Evolutionary conservation across 2,113 vertebrate species (phyloP).

Genomic region (Forbesichthys agassizii): DNA sequence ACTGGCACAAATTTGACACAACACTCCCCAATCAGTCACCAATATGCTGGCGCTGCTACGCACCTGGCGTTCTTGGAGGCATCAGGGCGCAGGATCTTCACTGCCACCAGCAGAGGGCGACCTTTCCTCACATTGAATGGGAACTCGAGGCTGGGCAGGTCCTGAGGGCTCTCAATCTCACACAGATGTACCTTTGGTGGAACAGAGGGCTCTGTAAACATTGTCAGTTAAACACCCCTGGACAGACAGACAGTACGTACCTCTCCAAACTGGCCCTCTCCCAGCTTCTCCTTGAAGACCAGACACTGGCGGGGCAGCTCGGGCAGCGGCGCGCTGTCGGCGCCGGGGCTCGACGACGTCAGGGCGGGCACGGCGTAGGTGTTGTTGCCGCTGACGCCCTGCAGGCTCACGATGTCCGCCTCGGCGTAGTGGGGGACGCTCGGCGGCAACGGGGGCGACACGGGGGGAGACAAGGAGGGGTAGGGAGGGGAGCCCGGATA

Average conservation of each 20-base stretch:
- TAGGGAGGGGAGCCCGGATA: conserved; percentile 79
- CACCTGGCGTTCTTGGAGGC: conserved; percentile 94
- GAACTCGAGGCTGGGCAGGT: conserved; percentile 83
- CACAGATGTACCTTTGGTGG: conserved; percentile 86
- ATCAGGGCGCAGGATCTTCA: conserved; percentile 89
- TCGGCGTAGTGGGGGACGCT: conserved; percentile 93
- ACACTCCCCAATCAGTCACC: neutral
- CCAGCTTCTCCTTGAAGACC: conserved; percentile 91
- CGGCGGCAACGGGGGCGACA: conserved; percentile 74
- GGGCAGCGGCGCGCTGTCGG: conserved; percentile 81
- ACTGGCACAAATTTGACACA: neutral
- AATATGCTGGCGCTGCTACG: neutral
- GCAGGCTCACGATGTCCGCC: conserved; percentile 90
- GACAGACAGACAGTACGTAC: conserved; percentile 56
- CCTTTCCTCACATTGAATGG: conserved; percentile 87
- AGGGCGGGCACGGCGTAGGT: conserved; percentile 89
- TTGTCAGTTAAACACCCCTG: neutral
- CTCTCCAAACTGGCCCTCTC: conserved; percentile 94
- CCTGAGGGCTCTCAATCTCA: conserved; percentile 88
- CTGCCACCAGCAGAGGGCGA: conserved; percentile 88
- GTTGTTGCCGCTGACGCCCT: conserved; percentile 90
- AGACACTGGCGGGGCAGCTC: conserved; percentile 87
- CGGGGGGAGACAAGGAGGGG: conserved; percentile 70
- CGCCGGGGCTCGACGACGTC: conserved; percentile 72
- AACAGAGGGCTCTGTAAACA: conserved; percentile 16